Evolutionary conservation across 2,113 vertebrate species (phyloP), one percentile per base, ranked within the genome.

Genomic region (Thryonomys swinderianus): DNA sequence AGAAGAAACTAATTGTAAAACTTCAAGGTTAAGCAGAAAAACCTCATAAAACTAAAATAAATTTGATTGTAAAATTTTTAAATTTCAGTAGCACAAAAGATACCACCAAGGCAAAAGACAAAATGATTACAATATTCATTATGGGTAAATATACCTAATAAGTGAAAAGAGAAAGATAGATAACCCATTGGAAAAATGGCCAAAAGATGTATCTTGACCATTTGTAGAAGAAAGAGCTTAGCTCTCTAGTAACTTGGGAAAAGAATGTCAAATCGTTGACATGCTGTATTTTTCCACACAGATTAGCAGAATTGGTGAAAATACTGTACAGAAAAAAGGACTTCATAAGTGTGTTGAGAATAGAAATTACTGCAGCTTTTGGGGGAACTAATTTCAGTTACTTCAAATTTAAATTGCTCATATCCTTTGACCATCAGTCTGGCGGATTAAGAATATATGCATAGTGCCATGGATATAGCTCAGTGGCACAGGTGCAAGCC

Each of bases 251-350:
- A 66, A 34, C n/a, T 3, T 64, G 48, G 62, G 90, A 45, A 34
- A 27, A 55, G 37, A 64, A 5, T 8, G 30, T 42, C 30, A 18
- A 0, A 5, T 37, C 51, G 1, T 37, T 37, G 83, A 2, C 1
- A 13, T 3, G 1, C 45, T 1, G 0, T 21, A 2, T 14, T 27
- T 37, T 13, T 30, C 9, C 34, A 20, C 34, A 1, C 9, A 23
- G 7, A 8, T 34, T 32, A 40, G 83, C 37, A 45, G 37, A 45
- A 21, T 27, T 42, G 67, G 32, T 42, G 9, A 14, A 2, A 8
- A 23, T 45, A 74, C 25, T 74, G 25, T 53, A 5, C 12, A 40
- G 32, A 42, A 37, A 67, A 81, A 20, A 2, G 78, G 82, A 48
- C 48, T 16, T 69, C 20, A 27, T 45, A 20, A 79, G 21, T 59